A percentile compares a stretch with the other conserved stretches of the same genome.
These are phyloP conservation scores for Battus philenor DNA, from an alignment of 1,140 invertebrate species.

Conservation along the genomic window DNA sequence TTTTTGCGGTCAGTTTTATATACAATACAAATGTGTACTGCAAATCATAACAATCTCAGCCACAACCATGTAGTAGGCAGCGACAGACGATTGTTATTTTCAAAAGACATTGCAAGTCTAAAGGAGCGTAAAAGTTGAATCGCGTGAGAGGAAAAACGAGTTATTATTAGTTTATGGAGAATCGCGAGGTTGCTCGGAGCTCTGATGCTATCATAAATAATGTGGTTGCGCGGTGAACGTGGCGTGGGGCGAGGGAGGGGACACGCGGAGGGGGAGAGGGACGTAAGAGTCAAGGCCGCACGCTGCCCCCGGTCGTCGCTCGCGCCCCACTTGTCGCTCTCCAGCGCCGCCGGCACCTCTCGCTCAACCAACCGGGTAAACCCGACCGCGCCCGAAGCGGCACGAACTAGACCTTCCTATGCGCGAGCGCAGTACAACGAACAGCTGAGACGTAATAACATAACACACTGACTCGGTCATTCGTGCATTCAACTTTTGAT, in stretches of 20 bases:
- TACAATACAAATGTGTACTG: no score
- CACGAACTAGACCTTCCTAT: constrained; percentile 72
- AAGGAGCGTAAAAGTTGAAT: constrained; percentile 56
- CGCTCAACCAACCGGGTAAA: constrained; percentile 47
- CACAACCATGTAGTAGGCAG: background rate
- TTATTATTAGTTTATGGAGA: constrained; percentile 71
- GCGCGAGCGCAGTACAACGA: constrained; percentile 59
- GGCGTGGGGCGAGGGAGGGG: constrained; percentile 32
- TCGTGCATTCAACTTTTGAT: constrained; percentile 75
- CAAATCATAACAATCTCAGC: no score
- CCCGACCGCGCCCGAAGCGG: constrained; percentile 41
- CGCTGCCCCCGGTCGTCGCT: constrained; percentile 79
- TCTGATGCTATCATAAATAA: constrained; percentile 74
- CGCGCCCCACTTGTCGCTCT: constrained; percentile 66
- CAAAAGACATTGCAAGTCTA: constrained; percentile 24
- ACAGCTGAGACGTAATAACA: constrained; percentile 74
- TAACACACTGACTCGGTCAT: constrained; percentile 75
- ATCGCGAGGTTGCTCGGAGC: constrained; percentile 66
- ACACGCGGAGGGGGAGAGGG: constrained; percentile 38
- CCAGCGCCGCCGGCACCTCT: constrained; percentile 27
- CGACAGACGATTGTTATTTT: constrained; percentile 5
- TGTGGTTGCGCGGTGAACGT: constrained; percentile 56
- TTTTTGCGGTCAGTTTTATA: no score
- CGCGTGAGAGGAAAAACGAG: constrained; percentile 74
- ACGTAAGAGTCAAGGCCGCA: constrained; percentile 82